phyloP scores from a whole-genome alignment of 2,113 vertebrate species.

The Craseonycteris thonglongyai region DNA sequence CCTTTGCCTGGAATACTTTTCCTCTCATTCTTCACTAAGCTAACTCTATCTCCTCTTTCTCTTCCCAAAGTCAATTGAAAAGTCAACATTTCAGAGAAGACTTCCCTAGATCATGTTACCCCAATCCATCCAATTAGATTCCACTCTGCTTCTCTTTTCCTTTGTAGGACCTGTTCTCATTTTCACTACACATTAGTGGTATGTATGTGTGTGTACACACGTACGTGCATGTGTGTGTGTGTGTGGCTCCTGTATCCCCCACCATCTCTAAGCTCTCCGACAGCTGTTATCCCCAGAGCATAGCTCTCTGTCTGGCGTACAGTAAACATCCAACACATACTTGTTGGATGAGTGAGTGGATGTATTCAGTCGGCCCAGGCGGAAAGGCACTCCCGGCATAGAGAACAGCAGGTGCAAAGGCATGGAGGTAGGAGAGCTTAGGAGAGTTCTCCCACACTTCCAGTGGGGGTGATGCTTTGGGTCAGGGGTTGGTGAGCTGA shows the following conservation, averaged over 20 bases:
- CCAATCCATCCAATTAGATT: neutral
- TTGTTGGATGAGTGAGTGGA: neutral
- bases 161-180: neutral
- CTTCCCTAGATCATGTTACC: neutral
- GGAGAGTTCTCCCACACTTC: neutral
- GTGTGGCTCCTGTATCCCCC: too few relatives aligned
- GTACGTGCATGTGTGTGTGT: too few relatives aligned
- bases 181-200: too few relatives aligned
- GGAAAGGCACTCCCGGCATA: neutral
- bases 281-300: neutral
- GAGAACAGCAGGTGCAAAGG: neutral
- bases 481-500: neutral
- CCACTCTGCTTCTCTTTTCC: neutral
- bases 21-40: neutral
- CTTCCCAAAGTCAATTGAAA: neutral
- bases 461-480: neutral
- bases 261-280: neutral
- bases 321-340: neutral
- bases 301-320: neutral
- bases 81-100: neutral
- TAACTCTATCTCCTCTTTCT: neutral
- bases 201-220: too few relatives aligned
- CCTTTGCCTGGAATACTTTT: neutral
- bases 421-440: neutral
- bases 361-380: neutral